These are phyloP conservation scores for Actias luna DNA, from an alignment of 2,888 invertebrate species.

Conservation along the genomic window DNA sequence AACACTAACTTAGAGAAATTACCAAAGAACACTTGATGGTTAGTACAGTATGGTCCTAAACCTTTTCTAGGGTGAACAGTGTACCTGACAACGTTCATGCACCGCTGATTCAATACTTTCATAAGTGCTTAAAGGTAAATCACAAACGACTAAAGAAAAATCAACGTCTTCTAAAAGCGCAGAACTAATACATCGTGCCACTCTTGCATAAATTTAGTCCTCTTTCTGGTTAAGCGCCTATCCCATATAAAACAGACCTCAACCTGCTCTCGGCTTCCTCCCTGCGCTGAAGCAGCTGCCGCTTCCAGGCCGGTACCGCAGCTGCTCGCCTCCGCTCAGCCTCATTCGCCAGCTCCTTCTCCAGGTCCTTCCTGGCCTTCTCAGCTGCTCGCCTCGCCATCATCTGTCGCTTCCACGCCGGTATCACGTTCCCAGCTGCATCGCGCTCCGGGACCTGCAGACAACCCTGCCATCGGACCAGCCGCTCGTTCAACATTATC, in stretches of 20 bases:
- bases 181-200: background rate
- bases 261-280: slow-evolving; percentile 89
- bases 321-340: slow-evolving; percentile 92
- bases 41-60: no score
- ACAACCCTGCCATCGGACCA: slow-evolving; percentile 76
- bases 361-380: slow-evolving; percentile 93
- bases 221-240: background rate
- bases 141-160: no score
- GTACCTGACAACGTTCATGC: no score
- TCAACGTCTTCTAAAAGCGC: no score
- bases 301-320: slow-evolving; percentile 96
- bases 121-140: no score
- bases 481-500: slow-evolving; percentile 47
- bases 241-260: slow-evolving; percentile 79
- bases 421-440: slow-evolving; percentile 93
- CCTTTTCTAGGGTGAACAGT: no score
- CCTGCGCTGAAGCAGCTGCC: slow-evolving; percentile 91
- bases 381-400: slow-evolving; percentile 96
- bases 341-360: slow-evolving; percentile 91
- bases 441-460: slow-evolving; percentile 94
- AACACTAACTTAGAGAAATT: no score
- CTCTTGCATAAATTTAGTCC: background rate
- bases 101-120: no score
- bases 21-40: no score
- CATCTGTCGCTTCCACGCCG: slow-evolving; percentile 98